phyloP scores from a whole-genome alignment of 2,888 invertebrate species.

The Anticlea derivata region DNA sequence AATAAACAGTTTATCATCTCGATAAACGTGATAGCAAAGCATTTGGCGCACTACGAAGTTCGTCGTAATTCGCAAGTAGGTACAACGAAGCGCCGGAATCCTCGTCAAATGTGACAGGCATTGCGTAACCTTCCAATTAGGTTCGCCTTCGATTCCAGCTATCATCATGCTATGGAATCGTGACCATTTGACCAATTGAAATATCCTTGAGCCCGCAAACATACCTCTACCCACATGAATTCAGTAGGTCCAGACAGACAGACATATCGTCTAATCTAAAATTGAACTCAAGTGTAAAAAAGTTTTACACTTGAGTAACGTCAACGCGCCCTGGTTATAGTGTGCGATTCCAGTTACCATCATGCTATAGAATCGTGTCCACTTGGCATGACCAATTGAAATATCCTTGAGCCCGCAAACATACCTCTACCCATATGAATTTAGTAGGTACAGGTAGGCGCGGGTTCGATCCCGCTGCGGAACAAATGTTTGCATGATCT shows the following conservation, averaged over 20 bases:
- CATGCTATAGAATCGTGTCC: constrained; percentile 33
- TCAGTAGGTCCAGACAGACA: no score
- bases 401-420: constrained; percentile 31
- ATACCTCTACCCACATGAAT: neutral
- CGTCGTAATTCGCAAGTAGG: no score
- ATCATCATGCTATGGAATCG: constrained; percentile 29
- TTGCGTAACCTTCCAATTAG: constrained; percentile 24
- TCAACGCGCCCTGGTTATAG: no score
- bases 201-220: constrained; percentile 31
- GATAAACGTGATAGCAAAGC: neutral
- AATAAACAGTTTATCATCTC: no score
- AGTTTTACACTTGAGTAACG: no score
- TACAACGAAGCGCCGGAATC: constrained; percentile 10
- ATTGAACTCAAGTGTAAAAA: no score
- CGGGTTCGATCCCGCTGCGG: no score
- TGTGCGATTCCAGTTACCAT: constrained; percentile 26
- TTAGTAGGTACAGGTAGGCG: no score
- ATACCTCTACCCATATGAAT: neutral
- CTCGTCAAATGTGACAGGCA: constrained; percentile 19
- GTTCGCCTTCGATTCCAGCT: constrained; percentile 17
- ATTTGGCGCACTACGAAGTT: constrained; percentile 1
- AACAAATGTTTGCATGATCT: no score
- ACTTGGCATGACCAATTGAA: constrained; percentile 35
- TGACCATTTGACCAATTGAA: constrained; percentile 37
- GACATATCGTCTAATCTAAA: no score